phyloP scores from a whole-genome alignment of 2,113 vertebrate genomes.

The Patagioenas fasciata region DNA sequence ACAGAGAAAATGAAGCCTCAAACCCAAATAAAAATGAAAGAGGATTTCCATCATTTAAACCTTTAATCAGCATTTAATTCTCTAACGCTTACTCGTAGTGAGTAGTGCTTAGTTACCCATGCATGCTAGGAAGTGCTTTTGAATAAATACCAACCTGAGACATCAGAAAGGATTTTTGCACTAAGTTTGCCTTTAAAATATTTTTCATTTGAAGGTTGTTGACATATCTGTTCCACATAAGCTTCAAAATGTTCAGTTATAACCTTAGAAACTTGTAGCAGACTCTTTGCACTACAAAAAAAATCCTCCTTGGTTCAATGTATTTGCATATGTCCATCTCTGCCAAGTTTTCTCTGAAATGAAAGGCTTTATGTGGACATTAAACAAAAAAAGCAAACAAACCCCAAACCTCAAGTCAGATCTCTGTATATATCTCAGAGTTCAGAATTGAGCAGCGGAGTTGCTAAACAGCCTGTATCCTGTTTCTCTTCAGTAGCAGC shows the following conservation, averaged over 20 bases:
- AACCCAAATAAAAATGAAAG: background rate
- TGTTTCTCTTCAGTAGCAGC: conserved; percentile 89
- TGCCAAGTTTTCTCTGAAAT: conserved; percentile 23
- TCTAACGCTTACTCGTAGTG: background rate
- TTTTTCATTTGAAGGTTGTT: conserved; percentile 2
- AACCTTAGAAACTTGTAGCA: conserved; percentile 16
- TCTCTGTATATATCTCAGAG: conserved; percentile 70
- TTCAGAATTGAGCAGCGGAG: conserved; percentile 74
- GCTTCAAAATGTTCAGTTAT: background rate
- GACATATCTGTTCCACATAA: background rate
- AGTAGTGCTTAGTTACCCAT: background rate
- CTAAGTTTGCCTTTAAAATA: conserved; percentile 27
- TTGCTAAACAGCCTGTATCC: conserved; percentile 83
- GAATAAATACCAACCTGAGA: background rate
- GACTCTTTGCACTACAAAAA: background rate
- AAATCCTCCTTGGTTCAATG: background rate
- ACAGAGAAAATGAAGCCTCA: conserved; percentile 32
- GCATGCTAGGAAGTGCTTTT: background rate
- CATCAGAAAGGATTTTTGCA: background rate
- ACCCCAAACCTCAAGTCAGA: conserved; percentile 23
- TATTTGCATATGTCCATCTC: conserved; percentile 49
- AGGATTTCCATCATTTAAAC: background rate
- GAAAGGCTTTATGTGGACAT: conserved; percentile 17
- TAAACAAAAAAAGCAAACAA: background rate
- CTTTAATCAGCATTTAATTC: background rate